Percentiles rank a stretch among this genome's conserved stretches.
phyloP scores from a whole-genome alignment of 2,797 vertebrate species.

The Sebastes melanostomus region DNA sequence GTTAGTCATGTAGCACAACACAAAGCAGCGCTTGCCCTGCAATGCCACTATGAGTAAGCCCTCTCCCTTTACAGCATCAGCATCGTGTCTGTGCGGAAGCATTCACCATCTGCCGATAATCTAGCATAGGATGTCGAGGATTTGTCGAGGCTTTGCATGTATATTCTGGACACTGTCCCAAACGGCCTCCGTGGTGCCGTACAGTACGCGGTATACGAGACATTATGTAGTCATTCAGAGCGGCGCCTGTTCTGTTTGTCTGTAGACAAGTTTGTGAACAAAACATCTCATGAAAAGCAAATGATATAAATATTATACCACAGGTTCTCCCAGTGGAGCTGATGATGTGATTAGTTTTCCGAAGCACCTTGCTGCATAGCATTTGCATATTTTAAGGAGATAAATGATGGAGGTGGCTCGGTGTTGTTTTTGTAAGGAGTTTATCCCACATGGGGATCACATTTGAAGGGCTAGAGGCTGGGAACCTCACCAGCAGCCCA shows the following conservation, averaged over 20 bases:
- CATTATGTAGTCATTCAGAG: background rate
- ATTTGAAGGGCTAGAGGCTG: background rate
- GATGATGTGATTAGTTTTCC: constrained; percentile 14
- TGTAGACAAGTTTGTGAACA: background rate
- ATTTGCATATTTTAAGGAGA: constrained; percentile 11
- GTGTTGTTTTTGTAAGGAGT: background rate
- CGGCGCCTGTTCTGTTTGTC: background rate
- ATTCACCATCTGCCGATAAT: constrained; percentile 58
- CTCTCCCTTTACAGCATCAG: background rate
- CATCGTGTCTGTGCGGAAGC: constrained; percentile 1
- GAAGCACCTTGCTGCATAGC: background rate
- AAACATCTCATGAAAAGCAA: background rate
- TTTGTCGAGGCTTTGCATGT: constrained; percentile 48
- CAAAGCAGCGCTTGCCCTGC: background rate
- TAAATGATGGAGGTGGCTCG: background rate
- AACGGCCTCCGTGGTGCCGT: background rate
- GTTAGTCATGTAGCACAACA: background rate
- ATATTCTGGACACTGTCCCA: constrained; percentile 7
- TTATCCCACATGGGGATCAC: background rate
- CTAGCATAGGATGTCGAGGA: constrained; percentile 16
- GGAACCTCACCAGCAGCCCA: background rate
- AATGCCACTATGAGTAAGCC: background rate
- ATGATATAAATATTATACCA: background rate
- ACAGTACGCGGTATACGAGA: background rate
- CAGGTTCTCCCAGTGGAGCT: constrained; percentile 7